Evolutionary conservation across 1,140 invertebrate species (phyloP), one percentile per base, ranked within the genome.

Genomic region (Anoplophora glabripennis): DNA sequence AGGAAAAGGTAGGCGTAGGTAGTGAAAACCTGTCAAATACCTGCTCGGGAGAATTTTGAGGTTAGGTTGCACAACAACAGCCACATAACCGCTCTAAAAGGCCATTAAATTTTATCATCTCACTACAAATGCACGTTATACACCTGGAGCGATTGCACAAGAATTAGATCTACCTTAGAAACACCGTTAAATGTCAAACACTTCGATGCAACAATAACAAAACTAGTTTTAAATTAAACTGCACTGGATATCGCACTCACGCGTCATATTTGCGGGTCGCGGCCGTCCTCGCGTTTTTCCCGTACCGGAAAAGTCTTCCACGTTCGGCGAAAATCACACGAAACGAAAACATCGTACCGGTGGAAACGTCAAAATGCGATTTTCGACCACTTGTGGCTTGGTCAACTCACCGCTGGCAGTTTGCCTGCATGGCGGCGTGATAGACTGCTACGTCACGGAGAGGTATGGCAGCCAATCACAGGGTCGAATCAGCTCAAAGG

Each of bases 351-450:
- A 47, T 36, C 12, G 41, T 14, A 44, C 14, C 17, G 12, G 42
- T 21, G 4, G 17, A 44, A 51, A 38, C 36, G 33, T 63, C 40
- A 55, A 63, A 63, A 47, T n/a, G 48, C 33, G 44, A n/a, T 55
- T 63, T 55, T 55, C 33, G 28, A 37, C 47, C 59, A 65, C 63
- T 62, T 65, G 63, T 65, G 56, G 53, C 59, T 53, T 33, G 35
- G 15, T 45, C 42, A 17, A 45, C 14, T 33, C 53, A 47, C 34
- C 46, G 54, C 40, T 59, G 55, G 46, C 61, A 54, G 38, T 56
- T 57, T 56, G 62, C 51, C 41, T 64, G 57, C 57, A 63, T 66
- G 61, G 61, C 64, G 57, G 46, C 63, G 17, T 28, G 21, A 28
- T 28, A 35, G 34, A 11, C 51, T 49, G 59, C 49, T 54, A 61